These are phyloP conservation scores for Tychaedon coryphoeus DNA, from an alignment of 2,113 vertebrate genomes.

Conservation along the genomic window DNA sequence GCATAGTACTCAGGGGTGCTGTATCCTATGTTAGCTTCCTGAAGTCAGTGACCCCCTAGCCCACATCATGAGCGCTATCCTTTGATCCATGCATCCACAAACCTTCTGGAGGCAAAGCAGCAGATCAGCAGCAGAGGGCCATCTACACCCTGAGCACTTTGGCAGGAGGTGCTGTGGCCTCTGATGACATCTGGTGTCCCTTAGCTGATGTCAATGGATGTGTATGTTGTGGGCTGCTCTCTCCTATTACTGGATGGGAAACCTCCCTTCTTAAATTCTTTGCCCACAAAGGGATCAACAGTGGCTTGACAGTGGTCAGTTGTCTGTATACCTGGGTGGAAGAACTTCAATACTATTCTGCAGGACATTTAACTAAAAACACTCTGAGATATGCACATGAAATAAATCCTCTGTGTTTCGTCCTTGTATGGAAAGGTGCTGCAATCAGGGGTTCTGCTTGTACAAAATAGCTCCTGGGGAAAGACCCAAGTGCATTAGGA, in stretches of 20 bases:
- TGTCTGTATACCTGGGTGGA: neutral
- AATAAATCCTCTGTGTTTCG: neutral
- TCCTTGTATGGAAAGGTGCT: neutral
- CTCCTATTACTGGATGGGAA: neutral
- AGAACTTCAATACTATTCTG: neutral
- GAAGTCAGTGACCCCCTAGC: neutral
- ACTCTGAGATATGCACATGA: neutral
- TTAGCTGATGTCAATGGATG: neutral
- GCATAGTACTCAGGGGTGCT: neutral
- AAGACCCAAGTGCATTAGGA: neutral
- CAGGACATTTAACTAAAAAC: neutral
- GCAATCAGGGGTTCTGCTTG: neutral
- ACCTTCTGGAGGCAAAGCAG: neutral
- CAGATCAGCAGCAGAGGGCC: neutral
- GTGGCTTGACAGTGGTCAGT: neutral
- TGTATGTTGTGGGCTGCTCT: accelerated
- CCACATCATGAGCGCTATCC: neutral
- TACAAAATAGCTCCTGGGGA: neutral
- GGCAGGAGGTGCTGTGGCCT: neutral
- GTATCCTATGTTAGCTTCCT: neutral
- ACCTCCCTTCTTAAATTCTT: neutral
- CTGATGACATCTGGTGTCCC: neutral
- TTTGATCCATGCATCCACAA: neutral
- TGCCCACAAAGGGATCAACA: neutral
- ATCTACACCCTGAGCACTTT: neutral